Evolutionary conservation across 2,797 vertebrate genomes (phyloP), one percentile per base, ranked within the genome.

Genomic region (Notoglanidium macrostoma): DNA sequence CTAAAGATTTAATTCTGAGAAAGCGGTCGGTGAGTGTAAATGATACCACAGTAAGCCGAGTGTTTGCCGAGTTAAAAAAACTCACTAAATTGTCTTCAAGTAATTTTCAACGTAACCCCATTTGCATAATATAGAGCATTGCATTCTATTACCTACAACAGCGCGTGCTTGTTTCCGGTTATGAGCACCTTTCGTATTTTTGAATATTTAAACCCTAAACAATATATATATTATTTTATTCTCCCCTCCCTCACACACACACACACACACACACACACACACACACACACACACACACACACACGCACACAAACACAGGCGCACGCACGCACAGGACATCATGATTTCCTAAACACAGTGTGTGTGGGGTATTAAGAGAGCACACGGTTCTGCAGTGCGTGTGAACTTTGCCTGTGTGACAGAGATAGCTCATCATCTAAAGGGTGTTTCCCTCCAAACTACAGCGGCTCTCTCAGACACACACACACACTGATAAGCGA

Each of bases 371-470:
- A 85, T 87, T 87, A 10, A 90, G 74, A 88, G 89, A 80, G 77
- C 85, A 90, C 85, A 3, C 78, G 11, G 78, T 59, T 54, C 82
- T 88, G 84, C 46, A 89, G 77, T 91, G 90, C 89, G 88, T 90
- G 88, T 89, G 86, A 89, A 92, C 92, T 92, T 91, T 88, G 93
- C 92, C 94, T 95, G 95, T 85, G 90, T 93, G 92, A 91, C 86
- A 68, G 92, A 95, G 95, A 95, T 96, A 96, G 90, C 90, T 86
- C 90, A 86, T 89, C 92, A 89, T 92, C 92, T 94, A 86, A 88
- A 93, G 92, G 94, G 94, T 93, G 94, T 94, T 95, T 94, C 94
- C 80, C 94, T 92, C 91, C 94, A 95, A 96, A 94, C 90, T 90
- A 94, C 92, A 92, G 57, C 15, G 15, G 17, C 84, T 76, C 44